Base-by-base conservation (phyloP, 2,797 vertebrate species). In the Silurus aristotelis region DNA sequence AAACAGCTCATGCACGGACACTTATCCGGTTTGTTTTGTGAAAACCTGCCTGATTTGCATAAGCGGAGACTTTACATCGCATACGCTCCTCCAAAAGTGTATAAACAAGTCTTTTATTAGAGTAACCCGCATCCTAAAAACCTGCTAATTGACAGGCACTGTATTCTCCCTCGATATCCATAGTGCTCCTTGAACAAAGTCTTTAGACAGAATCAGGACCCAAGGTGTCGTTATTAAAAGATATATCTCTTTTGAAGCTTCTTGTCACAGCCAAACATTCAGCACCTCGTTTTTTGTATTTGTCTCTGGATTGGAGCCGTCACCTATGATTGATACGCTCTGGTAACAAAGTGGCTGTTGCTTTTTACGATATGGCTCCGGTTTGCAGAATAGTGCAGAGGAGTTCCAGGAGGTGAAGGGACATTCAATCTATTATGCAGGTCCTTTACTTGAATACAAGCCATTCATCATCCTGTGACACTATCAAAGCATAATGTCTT, bases 391-490 rank as follows among this genome's bases (percentile, higher is more conserved):
- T 9, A 38, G 38, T 38, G 38, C 38, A 38, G 38, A 38, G 38
- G 38, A 85, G 80, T 72, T 86, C 20, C 43, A 63, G 71, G 71
- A 43, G 66, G 61, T 67, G 20, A 72, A 77, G 60, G 71, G 46
- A 83, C 55, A 17, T 38, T 83, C 83, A 85, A 85, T 84, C 46
- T 76, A 70, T 86, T 82, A 70, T 17, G 6, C 78, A 71, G 60
- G 85, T 85, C 14, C 70, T 70, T 60, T 81, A 73, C 55, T 38
- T 80, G 56, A 81, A 81, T 31, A 86, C 43, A 73, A 64, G 64
- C 71, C 58, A 82, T 89, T 87, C 7, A 88, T 88, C 83, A 89
- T 84, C 55, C 82, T 84, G 82, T 88, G 78, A 87, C 66, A 79
- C 52, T 82, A 78, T 82, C 77, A 67, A 67, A 79, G 71, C 73